Evolutionary conservation across 2,888 invertebrate genomes (phyloP).

Genomic region (Coleophora flavipennella): DNA sequence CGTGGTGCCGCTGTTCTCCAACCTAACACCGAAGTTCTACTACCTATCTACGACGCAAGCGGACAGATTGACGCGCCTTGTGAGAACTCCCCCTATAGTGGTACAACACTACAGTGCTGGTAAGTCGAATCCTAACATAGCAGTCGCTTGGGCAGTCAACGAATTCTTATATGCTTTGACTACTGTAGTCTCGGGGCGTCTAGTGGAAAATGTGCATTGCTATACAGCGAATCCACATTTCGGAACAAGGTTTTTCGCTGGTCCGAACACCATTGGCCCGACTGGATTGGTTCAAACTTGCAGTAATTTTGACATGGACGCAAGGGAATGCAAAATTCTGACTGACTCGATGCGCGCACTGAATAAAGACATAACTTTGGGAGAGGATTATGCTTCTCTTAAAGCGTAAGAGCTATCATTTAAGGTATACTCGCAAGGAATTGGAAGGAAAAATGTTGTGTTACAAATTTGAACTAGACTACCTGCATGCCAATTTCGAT

Average conservation of each 20-base stretch:
- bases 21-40: constrained; percentile 27
- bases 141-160: constrained; percentile 42
- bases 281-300: constrained; percentile 33
- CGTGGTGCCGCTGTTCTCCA: constrained; percentile 46
- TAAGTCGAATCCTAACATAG: constrained; percentile 30
- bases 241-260: constrained; percentile 45
- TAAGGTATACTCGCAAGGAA: too few species aligned
- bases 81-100: constrained; percentile 40
- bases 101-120: constrained; percentile 37
- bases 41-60: constrained; percentile 28
- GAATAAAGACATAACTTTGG: constrained; percentile 34
- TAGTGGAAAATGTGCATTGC: constrained; percentile 28
- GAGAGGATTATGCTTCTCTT: constrained; percentile 29
- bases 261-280: constrained; percentile 36
- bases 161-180: constrained; percentile 39
- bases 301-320: constrained; percentile 28
- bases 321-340: constrained; percentile 33
- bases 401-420: neutral
- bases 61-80: constrained; percentile 35
- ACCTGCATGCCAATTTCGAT: too few species aligned
- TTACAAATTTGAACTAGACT: too few species aligned
- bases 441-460: too few species aligned
- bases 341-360: constrained; percentile 26
- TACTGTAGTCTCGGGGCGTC: constrained; percentile 32
- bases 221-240: constrained; percentile 42